Percentiles rank a stretch among this genome's conserved stretches.
Conservation (phyloP, 2,888 invertebrate species). For the Eremobia ochroleuca region DNA sequence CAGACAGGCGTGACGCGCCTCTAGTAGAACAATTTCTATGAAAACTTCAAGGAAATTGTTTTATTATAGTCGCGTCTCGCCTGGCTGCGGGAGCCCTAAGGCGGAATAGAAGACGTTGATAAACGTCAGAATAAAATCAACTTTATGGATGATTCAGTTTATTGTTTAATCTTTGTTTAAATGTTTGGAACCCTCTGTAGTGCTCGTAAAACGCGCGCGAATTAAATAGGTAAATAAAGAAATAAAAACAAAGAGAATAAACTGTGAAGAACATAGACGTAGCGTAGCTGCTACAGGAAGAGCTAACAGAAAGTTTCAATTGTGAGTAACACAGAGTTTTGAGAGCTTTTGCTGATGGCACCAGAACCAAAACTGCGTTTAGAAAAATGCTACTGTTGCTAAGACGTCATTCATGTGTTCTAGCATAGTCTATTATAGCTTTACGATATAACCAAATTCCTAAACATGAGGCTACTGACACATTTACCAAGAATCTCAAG, state of each 20-base stretch:
- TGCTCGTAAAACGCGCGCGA: constrained; percentile 53
- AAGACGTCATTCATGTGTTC: constrained; percentile 8
- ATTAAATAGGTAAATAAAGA: constrained; percentile 60
- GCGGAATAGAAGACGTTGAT: constrained; percentile 47
- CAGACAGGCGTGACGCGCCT: not conserved
- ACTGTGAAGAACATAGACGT: constrained; percentile 24
- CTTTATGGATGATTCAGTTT: constrained; percentile 59
- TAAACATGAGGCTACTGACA: constrained; percentile 32
- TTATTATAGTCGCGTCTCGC: not conserved
- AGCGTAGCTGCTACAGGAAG: constrained; percentile 2
- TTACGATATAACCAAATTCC: constrained; percentile 41
- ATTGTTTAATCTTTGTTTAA: constrained; percentile 63
- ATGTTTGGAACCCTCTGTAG: constrained; percentile 48
- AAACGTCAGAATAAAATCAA: constrained; percentile 58
- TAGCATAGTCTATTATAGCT: constrained; percentile 14
- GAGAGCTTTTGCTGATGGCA: constrained; percentile 15
- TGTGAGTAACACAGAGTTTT: constrained; percentile 11
- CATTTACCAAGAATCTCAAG: constrained; percentile 37
- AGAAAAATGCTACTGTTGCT: constrained; percentile 24
- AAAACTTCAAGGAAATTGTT: not conserved
- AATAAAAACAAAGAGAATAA: constrained; percentile 54
- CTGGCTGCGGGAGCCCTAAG: not conserved
- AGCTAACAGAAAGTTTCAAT: constrained; percentile 26
- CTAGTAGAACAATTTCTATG: not conserved
- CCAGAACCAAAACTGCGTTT: constrained; percentile 26